phyloP scores from a whole-genome alignment of 2,888 invertebrate genomes.

The Nomada fucata region DNA sequence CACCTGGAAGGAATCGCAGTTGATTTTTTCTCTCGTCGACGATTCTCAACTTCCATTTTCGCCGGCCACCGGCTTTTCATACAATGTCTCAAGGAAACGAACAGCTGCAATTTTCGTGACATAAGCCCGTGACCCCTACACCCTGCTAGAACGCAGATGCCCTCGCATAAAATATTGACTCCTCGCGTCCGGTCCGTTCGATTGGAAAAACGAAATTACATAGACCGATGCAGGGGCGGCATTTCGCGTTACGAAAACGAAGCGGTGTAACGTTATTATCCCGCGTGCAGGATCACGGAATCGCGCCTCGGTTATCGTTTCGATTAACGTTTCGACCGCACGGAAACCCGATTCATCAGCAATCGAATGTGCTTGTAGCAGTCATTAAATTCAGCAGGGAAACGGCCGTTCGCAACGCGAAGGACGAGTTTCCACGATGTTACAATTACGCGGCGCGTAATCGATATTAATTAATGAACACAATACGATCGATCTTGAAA shows the following conservation, averaged over 20 bases:
- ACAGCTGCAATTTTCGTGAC: background rate
- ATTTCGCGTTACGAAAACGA: slow-evolving; percentile 31
- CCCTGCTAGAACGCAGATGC: slow-evolving; percentile 7
- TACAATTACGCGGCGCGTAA: slow-evolving; percentile 38
- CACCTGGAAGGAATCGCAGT: slow-evolving; percentile 25
- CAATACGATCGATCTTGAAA: slow-evolving; percentile 43
- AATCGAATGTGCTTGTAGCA: slow-evolving; percentile 51
- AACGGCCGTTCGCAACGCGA: slow-evolving; percentile 16
- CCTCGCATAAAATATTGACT: slow-evolving; percentile 48
- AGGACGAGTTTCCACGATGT: slow-evolving; percentile 21
- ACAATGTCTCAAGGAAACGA: too few species aligned
- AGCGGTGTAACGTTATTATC: slow-evolving; percentile 38
- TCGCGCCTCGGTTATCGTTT: background rate
- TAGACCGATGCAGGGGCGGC: slow-evolving; percentile 6
- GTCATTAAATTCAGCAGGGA: slow-evolving; percentile 48
- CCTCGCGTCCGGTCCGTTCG: slow-evolving; percentile 2
- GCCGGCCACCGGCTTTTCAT: too few species aligned
- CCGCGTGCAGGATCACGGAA: slow-evolving; percentile 13
- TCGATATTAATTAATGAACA: slow-evolving; percentile 47
- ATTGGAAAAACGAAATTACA: slow-evolving; percentile 43
- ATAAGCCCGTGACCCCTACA: background rate
- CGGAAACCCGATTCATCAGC: slow-evolving; percentile 55
- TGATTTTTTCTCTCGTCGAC: slow-evolving; percentile 6
- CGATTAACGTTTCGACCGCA: slow-evolving; percentile 26
- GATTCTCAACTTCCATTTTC: background rate